Percentiles rank a stretch among this genome's conserved stretches.
Conservation (phyloP, 2,888 invertebrate species). For the Pristionchus maxplancki region DNA sequence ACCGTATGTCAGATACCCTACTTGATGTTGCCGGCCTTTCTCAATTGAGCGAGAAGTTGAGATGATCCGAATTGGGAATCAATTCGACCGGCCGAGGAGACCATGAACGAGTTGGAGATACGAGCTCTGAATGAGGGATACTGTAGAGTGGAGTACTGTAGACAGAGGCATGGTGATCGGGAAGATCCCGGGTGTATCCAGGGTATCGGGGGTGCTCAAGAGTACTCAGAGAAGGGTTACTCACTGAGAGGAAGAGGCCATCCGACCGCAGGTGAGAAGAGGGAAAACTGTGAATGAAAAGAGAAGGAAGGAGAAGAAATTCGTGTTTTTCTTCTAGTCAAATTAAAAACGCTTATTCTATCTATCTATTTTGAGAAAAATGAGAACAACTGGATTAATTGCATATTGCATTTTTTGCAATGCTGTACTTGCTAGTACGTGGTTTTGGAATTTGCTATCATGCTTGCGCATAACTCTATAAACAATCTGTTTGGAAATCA, state of each 20-base stretch:
- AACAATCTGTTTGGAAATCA: too few species aligned
- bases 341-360: too few species aligned
- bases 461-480: too few species aligned
- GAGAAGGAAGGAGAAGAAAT: not conserved
- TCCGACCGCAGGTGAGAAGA: slow-evolving; percentile 33
- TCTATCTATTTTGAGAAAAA: too few species aligned
- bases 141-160: not conserved
- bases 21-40: slow-evolving; percentile 37
- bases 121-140: slow-evolving; percentile 2
- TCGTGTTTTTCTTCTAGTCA: too few species aligned
- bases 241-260: slow-evolving; percentile 13
- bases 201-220: not conserved
- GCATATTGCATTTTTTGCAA: too few species aligned
- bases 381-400: too few species aligned
- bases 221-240: not conserved
- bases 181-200: not conserved
- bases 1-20: too few species aligned
- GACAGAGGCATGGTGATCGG: not conserved
- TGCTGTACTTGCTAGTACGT: too few species aligned
- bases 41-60: slow-evolving; percentile 23
- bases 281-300: slow-evolving; percentile 6
- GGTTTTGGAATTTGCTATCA: too few species aligned
- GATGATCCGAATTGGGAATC: not conserved
- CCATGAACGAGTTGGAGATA: slow-evolving; percentile 17
- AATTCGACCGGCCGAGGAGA: not conserved